Percentiles rank a stretch among this genome's conserved stretches.
phyloP scores from a whole-genome alignment of 2,797 vertebrate species.

The Hyperoplus immaculatus region DNA sequence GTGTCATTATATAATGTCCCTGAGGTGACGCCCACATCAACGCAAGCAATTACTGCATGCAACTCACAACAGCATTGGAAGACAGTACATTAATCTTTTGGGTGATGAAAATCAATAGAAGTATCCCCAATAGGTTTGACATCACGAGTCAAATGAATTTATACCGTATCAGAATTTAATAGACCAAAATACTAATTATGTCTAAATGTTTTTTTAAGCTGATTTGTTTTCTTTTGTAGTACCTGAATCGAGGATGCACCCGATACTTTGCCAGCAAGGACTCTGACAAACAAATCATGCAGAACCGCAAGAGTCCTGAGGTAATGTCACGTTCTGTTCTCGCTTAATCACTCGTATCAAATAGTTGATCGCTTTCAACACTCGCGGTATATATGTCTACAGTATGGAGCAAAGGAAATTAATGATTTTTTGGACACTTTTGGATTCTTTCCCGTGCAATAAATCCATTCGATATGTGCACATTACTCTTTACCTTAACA shows the following conservation, averaged over 20 bases:
- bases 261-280: slow-evolving; percentile 95
- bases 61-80: slow-evolving; percentile 50
- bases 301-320: slow-evolving; percentile 97
- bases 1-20: slow-evolving; percentile 58
- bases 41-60: slow-evolving; percentile 62
- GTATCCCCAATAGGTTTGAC: slow-evolving; percentile 31
- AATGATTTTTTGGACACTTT: not conserved
- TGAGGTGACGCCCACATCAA: slow-evolving; percentile 64
- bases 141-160: slow-evolving; percentile 9
- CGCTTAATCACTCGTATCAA: not conserved
- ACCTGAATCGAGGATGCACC: slow-evolving; percentile 97
- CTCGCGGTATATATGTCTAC: not conserved
- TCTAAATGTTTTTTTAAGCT: slow-evolving; percentile 37
- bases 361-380: not conserved
- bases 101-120: slow-evolving; percentile 55
- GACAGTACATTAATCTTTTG: slow-evolving; percentile 49
- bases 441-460: not conserved
- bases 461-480: slow-evolving; percentile 2
- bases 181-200: slow-evolving; percentile 21
- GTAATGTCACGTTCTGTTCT: slow-evolving; percentile 77
- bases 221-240: slow-evolving; percentile 82
- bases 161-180: slow-evolving; percentile 28
- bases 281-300: slow-evolving; percentile 95
- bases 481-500: slow-evolving; percentile 1
- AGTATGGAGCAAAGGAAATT: not conserved